These are phyloP conservation scores for Chionodraco myersi DNA, from an alignment of 2,113 vertebrate species.

Conservation along the genomic window DNA sequence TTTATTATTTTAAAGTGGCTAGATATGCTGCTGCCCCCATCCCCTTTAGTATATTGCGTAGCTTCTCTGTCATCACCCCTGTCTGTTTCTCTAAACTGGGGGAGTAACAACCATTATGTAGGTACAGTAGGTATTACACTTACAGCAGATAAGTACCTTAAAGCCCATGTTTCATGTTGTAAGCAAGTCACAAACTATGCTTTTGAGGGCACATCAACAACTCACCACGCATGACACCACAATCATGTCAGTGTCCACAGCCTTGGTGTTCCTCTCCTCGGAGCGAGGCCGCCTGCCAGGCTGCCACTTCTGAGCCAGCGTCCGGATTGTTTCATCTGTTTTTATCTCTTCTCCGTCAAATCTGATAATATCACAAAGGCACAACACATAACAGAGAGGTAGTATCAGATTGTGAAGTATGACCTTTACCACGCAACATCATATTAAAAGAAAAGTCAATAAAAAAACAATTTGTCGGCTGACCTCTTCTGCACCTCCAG, in stretches of 20 bases:
- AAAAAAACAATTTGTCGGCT: constrained; percentile 5
- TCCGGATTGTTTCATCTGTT: constrained; percentile 92
- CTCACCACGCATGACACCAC: constrained; percentile 91
- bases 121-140: no score
- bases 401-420: neutral
- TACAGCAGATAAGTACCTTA: no score
- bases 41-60: no score
- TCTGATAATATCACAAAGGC: constrained; percentile 71
- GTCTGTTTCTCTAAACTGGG: no score
- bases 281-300: constrained; percentile 85
- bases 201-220: neutral
- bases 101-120: no score
- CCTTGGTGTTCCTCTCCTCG: constrained; percentile 91
- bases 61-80: no score
- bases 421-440: neutral
- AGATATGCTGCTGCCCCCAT: no score
- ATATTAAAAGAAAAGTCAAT: neutral
- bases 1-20: no score
- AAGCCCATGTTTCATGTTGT: neutral
- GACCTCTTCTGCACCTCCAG: constrained; percentile 96
- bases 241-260: constrained; percentile 96
- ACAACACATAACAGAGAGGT: neutral
- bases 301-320: constrained; percentile 95
- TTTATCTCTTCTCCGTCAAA: constrained; percentile 95
- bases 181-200: neutral